phyloP scores from a whole-genome alignment of 2,797 vertebrate genomes.

The Sorex maritimensis region DNA sequence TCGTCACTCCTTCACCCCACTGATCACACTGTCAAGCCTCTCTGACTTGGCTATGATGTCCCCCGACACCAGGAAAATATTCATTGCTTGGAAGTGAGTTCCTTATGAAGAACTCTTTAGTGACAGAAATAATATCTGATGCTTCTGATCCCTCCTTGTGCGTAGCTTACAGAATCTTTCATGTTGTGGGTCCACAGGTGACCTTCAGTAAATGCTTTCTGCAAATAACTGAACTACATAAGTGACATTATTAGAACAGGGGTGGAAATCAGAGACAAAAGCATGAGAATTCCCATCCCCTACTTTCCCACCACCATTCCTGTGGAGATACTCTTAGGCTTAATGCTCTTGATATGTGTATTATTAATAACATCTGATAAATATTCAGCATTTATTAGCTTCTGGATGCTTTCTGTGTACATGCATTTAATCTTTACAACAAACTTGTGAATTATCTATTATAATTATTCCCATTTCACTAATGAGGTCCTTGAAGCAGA shows the following conservation, averaged over 20 bases:
- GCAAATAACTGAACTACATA: neutral
- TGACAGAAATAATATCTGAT: neutral
- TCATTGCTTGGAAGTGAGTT: neutral
- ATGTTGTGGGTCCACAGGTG: neutral
- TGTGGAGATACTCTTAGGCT: neutral
- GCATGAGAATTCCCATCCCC: neutral
- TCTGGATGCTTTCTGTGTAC: constrained; percentile 39
- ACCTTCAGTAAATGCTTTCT: constrained; percentile 34
- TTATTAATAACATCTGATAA: constrained; percentile 53
- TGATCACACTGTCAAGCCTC: neutral
- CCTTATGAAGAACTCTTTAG: neutral
- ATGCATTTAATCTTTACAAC: constrained; percentile 63
- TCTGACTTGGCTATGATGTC: neutral
- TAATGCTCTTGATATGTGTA: neutral
- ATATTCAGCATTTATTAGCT: constrained; percentile 9
- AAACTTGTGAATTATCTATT: constrained; percentile 39
- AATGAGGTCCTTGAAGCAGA: neutral
- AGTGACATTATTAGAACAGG: neutral
- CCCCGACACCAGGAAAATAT: neutral
- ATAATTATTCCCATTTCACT: constrained; percentile 37
- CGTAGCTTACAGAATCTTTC: neutral
- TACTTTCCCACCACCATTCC: neutral
- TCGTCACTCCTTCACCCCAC: neutral
- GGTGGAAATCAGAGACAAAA: neutral
- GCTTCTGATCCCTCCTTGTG: neutral